Percentiles rank a stretch among this genome's conserved stretches.
These are phyloP conservation scores for Meles meles DNA, from an alignment of 2,113 vertebrate genomes.

Conservation along the genomic window DNA sequence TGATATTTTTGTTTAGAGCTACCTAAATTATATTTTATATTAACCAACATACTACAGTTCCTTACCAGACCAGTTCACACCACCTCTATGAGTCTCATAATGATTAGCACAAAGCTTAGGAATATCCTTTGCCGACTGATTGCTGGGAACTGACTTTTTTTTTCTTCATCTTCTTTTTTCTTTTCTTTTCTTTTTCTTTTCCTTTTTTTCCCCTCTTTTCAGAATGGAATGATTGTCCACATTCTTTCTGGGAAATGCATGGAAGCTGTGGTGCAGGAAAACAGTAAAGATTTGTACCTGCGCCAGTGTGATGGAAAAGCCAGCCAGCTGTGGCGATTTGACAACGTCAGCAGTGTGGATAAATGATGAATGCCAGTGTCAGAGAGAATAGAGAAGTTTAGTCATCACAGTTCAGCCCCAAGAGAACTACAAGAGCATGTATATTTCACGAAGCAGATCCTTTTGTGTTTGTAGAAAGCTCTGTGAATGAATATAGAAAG, in stretches of 20 bases:
- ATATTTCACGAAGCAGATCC: neutral
- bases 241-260: slow-evolving; percentile 88
- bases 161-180: neutral
- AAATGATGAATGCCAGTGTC: slow-evolving; percentile 68
- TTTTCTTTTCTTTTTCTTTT: neutral
- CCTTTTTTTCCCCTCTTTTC: neutral
- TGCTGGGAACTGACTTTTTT: neutral
- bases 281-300: slow-evolving; percentile 79
- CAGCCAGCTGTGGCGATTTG: slow-evolving; percentile 89
- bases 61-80: neutral
- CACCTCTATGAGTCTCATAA: neutral
- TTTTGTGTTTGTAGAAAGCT: neutral
- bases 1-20: neutral
- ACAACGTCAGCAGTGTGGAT: slow-evolving; percentile 76
- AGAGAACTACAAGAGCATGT: neutral
- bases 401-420: neutral
- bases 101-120: neutral
- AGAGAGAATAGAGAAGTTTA: neutral
- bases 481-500: neutral
- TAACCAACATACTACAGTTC: neutral
- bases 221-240: slow-evolving; percentile 89
- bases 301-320: slow-evolving; percentile 81
- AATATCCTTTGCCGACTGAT: neutral
- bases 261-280: slow-evolving; percentile 81
- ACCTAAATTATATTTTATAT: neutral